Conservation (phyloP, 1,140 invertebrate species). For the Ditylenchus dipsaci region DNA sequence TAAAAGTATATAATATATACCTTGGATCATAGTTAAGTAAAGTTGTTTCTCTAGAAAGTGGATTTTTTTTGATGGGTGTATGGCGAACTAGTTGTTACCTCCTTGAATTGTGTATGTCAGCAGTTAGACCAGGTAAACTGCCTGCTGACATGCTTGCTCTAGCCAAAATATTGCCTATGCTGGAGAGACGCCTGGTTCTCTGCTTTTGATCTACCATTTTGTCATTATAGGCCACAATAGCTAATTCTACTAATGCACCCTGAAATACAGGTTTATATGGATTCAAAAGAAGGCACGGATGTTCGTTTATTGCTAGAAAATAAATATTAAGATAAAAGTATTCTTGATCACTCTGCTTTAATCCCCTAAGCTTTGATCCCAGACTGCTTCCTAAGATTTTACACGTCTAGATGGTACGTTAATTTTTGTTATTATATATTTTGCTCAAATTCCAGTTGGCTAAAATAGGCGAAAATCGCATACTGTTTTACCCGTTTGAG, state of each 20-base stretch:
- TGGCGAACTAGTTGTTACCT: too few relatives aligned
- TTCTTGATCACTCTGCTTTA: constrained; percentile 7
- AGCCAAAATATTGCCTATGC: constrained; percentile 26
- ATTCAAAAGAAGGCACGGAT: constrained; percentile 39
- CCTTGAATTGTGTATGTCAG: constrained; percentile 3
- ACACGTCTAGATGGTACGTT: too few relatives aligned
- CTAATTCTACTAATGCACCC: constrained; percentile 46
- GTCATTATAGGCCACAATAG: constrained; percentile 56
- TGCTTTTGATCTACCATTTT: constrained; percentile 54
- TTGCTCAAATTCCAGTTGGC: too few relatives aligned
- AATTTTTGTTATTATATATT: too few relatives aligned
- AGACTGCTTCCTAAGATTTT: too few relatives aligned
- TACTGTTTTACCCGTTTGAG: too few relatives aligned
- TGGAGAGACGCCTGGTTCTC: constrained; percentile 40
- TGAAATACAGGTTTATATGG: too few relatives aligned
- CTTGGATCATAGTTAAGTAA: neutral
- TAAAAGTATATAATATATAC: neutral
- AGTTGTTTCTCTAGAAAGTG: too few relatives aligned
- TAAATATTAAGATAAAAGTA: constrained; percentile 12
- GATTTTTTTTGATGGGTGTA: too few relatives aligned
- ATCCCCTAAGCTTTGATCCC: neutral
- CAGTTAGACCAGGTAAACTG: neutral
- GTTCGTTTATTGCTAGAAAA: neutral
- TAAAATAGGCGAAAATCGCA: too few relatives aligned
- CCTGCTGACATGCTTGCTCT: constrained; percentile 30